A percentile compares a stretch with the other conserved stretches of the same genome.
phyloP scores from a whole-genome alignment of 2,888 invertebrate species.

The Drosophila maculinotata region DNA sequence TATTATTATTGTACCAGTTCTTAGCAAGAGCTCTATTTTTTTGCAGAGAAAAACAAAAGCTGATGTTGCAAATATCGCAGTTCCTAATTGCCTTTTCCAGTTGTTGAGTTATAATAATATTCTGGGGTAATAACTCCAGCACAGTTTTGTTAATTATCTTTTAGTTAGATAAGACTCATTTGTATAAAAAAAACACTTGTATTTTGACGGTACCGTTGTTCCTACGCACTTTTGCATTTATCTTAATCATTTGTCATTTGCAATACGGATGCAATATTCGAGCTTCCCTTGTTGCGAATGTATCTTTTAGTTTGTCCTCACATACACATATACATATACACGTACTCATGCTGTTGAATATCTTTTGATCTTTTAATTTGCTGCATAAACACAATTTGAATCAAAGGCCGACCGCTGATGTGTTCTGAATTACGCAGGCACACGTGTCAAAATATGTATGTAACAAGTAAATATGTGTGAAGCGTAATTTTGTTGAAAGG shows the following conservation, averaged over 20 bases:
- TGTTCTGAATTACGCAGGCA: constrained; percentile 40
- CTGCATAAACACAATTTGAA: constrained; percentile 83
- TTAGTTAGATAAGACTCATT: too few relatives aligned
- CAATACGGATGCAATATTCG: constrained; percentile 32
- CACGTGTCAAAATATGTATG: constrained; percentile 69
- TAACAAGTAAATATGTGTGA: constrained; percentile 47
- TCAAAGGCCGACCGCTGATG: constrained; percentile 79
- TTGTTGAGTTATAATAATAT: too few relatives aligned
- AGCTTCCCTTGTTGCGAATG: constrained; percentile 14
- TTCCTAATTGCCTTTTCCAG: too few relatives aligned
- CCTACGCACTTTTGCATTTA: constrained; percentile 5
- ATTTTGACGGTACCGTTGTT: too few relatives aligned
- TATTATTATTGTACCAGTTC: background rate
- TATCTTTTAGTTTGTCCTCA: constrained; percentile 4
- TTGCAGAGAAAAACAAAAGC: too few relatives aligned
- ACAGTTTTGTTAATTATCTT: too few relatives aligned
- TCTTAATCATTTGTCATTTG: constrained; percentile 26
- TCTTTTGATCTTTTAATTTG: constrained; percentile 84
- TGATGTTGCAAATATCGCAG: too few relatives aligned
- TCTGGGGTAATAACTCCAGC: too few relatives aligned
- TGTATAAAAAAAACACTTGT: too few relatives aligned
- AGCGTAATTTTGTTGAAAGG: constrained; percentile 48
- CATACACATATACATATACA: constrained; percentile 6
- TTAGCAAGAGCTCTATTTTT: constrained; percentile 8
- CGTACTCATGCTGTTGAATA: constrained; percentile 25